Percentiles rank a stretch among this genome's conserved stretches.
These are phyloP conservation scores for Nicator chloris DNA, from an alignment of 2,113 vertebrate species.

Conservation along the genomic window DNA sequence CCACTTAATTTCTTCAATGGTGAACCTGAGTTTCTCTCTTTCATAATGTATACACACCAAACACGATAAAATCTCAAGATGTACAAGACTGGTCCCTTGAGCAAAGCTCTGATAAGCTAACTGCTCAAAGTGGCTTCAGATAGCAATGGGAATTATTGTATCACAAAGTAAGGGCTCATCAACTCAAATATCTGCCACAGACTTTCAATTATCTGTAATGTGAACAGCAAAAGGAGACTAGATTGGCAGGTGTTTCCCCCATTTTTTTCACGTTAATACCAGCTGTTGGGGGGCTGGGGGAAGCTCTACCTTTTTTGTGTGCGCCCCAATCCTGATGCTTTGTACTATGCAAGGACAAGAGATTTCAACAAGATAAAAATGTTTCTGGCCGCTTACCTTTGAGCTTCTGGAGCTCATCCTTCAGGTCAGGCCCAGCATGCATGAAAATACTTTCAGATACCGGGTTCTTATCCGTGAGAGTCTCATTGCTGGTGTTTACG, in stretches of 20 bases:
- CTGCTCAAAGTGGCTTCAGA: background rate
- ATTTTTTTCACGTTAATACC: background rate
- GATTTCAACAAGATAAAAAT: background rate
- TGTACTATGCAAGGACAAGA: background rate
- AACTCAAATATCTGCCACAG: background rate
- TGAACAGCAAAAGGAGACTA: background rate
- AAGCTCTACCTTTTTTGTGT: background rate
- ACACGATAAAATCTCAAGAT: background rate
- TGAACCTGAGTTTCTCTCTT: background rate
- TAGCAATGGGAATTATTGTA: background rate
- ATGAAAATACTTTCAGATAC: conserved; percentile 89
- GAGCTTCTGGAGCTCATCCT: conserved; percentile 91
- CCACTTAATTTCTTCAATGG: background rate
- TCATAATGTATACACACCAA: background rate
- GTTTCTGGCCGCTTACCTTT: conserved; percentile 77
- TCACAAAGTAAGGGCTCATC: background rate
- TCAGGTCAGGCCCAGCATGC: conserved; percentile 88
- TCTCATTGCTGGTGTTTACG: conserved; percentile 95
- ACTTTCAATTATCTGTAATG: background rate
- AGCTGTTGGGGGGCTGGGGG: background rate
- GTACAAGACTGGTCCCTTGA: background rate
- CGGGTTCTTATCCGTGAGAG: conserved; percentile 90
- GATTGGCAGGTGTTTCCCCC: background rate
- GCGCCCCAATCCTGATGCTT: background rate
- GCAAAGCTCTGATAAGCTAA: background rate